These are phyloP conservation scores for Nephrotoma flavescens DNA, from an alignment of 2,888 invertebrate species.

Conservation along the genomic window DNA sequence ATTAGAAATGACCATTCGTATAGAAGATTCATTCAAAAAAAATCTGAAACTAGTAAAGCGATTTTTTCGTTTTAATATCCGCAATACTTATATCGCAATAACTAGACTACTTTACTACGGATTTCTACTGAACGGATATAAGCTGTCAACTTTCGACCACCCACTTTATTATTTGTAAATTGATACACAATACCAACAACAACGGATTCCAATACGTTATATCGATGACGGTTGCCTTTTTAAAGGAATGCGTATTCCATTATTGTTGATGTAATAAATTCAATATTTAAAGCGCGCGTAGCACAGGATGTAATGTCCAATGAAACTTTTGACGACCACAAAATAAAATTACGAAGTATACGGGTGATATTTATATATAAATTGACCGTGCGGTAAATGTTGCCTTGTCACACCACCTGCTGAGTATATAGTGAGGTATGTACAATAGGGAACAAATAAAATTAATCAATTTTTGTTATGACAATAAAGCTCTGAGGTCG, in stretches of 20 bases:
- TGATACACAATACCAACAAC: not conserved
- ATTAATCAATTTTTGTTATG: not conserved
- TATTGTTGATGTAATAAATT: not conserved
- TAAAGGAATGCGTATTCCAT: too few relatives aligned
- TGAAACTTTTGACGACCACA: not conserved
- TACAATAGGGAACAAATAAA: not conserved
- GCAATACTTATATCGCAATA: too few relatives aligned
- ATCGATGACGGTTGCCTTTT: too few relatives aligned
- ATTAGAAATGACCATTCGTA: too few relatives aligned
- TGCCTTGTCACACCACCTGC: not conserved
- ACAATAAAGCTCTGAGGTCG: not conserved
- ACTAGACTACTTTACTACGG: too few relatives aligned
- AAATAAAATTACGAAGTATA: not conserved
- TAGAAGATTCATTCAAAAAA: too few relatives aligned
- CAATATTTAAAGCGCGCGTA: not conserved
- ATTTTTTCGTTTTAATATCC: too few relatives aligned
- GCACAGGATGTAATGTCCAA: too few relatives aligned
- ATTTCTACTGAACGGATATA: too few relatives aligned
- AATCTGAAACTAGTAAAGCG: too few relatives aligned
- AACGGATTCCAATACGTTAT: too few relatives aligned
- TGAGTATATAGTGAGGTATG: not conserved
- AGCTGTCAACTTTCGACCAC: not conserved
- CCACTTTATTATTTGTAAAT: not conserved
- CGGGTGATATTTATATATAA: not conserved
- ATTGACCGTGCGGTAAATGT: not conserved